Evolutionary conservation across 2,113 vertebrate species (phyloP), one percentile per base, ranked within the genome.

Genomic region (Gasterosteus nipponicus): DNA sequence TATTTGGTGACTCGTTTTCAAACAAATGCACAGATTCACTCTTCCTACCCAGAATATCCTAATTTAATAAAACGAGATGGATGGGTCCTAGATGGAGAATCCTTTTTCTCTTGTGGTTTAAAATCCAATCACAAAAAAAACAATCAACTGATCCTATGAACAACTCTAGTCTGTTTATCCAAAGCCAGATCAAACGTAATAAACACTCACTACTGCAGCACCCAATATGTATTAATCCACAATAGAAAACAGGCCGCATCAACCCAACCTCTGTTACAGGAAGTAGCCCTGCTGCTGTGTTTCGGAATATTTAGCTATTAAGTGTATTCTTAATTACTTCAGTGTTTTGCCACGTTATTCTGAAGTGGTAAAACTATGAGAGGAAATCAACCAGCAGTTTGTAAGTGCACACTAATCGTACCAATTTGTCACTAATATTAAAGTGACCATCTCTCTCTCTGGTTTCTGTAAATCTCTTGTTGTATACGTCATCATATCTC

Each of bases 401-500:
- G 16, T 33, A 10, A n/a, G 10, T 1, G 44, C 4, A 67, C 11
- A 22, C 41, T 60, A n/a, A n/a, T n/a, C 53, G 42, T 4, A 22
- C 31, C 42, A 61, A 47, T 54, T 35, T 33, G 58, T 73, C 51
- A 9, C 22, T 5, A 65, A 61, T 44, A 68, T 54, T 61, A 38
- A 72, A 44, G 62, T 35, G 11, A 16, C 15, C 29, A 42, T 70
- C 0, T 61, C 18, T 15, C 22, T 67, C 49, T 19, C 35, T 57
- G 33, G 54, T 2, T 26, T 19, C 35, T 70, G 10, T 63, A 71
- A 69, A 1, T 38, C 12, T 59, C 49, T 56, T 0, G 2, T 29
- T 29, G 39, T 59, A 31, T 56, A 31, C 38, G 19, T 44, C 42
- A 62, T 80, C 73, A 73, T 81, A 73, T 39, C 60, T 66, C 14